Percentiles rank a stretch among this genome's conserved stretches.
phyloP scores from a whole-genome alignment of 2,797 vertebrate genomes.

The Gymnoscopelus microlampas region DNA sequence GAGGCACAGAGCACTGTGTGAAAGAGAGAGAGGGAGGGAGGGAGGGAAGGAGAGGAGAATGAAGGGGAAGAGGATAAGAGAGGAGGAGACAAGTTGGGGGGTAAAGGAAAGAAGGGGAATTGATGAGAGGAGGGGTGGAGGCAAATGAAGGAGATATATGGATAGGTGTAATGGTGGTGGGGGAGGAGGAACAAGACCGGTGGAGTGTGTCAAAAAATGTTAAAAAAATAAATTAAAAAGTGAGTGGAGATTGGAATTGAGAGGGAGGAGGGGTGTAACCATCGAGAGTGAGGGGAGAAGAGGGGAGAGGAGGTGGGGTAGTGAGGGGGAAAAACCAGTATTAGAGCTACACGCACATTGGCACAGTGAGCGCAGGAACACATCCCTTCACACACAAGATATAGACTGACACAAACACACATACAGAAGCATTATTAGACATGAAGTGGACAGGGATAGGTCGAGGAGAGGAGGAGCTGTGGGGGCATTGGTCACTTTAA shows the following conservation, averaged over 20 bases:
- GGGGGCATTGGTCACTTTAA: slow-evolving; percentile 49
- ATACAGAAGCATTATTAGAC: slow-evolving; percentile 78
- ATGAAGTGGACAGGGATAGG: slow-evolving; percentile 70
- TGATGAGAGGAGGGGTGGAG: slow-evolving; percentile 44
- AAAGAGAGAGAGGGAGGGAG: slow-evolving; percentile 92
- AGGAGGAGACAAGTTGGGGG: slow-evolving; percentile 69
- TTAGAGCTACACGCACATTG: slow-evolving; percentile 84
- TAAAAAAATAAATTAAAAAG: slow-evolving; percentile 32
- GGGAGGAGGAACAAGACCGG: slow-evolving; percentile 19
- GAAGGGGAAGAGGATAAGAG: slow-evolving; percentile 27
- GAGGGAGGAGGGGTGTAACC: slow-evolving; percentile 61
- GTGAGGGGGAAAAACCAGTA: slow-evolving; percentile 82
- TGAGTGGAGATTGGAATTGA: slow-evolving; percentile 52
- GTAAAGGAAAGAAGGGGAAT: slow-evolving; percentile 54
- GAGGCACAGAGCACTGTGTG: slow-evolving; percentile 99
- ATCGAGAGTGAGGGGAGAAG: slow-evolving; percentile 67
- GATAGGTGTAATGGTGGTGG: slow-evolving; percentile 44
- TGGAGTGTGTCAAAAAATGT: slow-evolving; percentile 20
- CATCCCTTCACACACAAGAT: slow-evolving; percentile 70
- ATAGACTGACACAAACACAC: slow-evolving; percentile 72
- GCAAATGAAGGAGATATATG: slow-evolving; percentile 56
- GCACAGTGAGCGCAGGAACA: slow-evolving; percentile 81
- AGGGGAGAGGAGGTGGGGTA: slow-evolving; percentile 67
- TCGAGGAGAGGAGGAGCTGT: slow-evolving; percentile 68
- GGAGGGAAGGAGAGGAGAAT: slow-evolving; percentile 87